phyloP scores from a whole-genome alignment of 1,140 invertebrate genomes.

The Solen grandis region DNA sequence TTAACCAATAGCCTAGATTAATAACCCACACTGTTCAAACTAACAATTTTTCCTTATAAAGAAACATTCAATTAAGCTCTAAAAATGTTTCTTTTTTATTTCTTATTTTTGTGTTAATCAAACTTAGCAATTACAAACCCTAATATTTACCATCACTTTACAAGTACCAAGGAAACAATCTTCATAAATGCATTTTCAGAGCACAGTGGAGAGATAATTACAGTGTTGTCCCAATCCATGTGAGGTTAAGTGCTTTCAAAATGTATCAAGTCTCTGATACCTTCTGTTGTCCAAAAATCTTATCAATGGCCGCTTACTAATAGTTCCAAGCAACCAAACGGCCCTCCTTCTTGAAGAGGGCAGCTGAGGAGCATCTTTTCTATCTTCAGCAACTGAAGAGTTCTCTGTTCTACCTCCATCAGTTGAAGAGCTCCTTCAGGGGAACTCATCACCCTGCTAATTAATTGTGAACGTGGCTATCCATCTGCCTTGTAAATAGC shows the following conservation, averaged over 20 bases:
- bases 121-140: no score
- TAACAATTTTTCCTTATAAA: no score
- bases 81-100: no score
- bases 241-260: constrained; percentile 39
- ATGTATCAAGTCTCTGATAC: constrained; percentile 53
- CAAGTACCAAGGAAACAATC: background rate
- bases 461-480: constrained; percentile 49
- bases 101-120: no score
- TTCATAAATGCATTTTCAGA: background rate
- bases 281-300: constrained; percentile 44
- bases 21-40: no score
- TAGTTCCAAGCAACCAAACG: constrained; percentile 57
- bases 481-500: constrained; percentile 50
- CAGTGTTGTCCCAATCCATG: background rate
- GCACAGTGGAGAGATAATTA: background rate
- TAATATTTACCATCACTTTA: background rate
- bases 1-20: no score
- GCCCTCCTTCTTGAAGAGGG: constrained; percentile 55
- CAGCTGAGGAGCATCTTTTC: constrained; percentile 59
- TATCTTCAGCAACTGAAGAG: constrained; percentile 56
- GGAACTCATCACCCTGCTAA: constrained; percentile 48
- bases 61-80: no score
- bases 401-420: constrained; percentile 54
- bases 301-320: constrained; percentile 50
- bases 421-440: constrained; percentile 47